Evolutionary conservation across 2,888 invertebrate genomes (phyloP), one percentile per base, ranked within the genome.

Genomic region (Polietes domitor): DNA sequence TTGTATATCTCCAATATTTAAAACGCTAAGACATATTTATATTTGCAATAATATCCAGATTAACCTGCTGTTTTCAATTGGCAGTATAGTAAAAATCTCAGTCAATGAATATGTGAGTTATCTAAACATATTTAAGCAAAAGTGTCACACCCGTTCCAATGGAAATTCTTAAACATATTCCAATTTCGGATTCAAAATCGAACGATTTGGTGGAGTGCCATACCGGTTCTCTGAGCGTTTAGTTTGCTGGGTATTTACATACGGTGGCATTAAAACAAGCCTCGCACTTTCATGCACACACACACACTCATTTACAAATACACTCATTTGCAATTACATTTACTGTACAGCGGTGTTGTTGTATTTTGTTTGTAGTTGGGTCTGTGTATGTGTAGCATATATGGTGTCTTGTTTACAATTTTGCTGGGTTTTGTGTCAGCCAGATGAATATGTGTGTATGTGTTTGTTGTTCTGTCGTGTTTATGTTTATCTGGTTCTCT

Each of bases 71-170:
- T n/a, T n/a, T n/a, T n/a, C n/a, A n/a, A n/a, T n/a, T n/a, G n/a
- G n/a, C n/a, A n/a, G n/a, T n/a, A n/a, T n/a, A n/a, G n/a, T n/a
- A n/a, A n/a, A n/a, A n/a, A n/a, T n/a, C n/a, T n/a, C 65, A 83
- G 80, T 80, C 70, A 83, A 77, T 83, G 80, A 80, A 77, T 70
- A 63, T 83, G 77, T 77, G n/a, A n/a, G n/a, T n/a, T n/a, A n/a
- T n/a, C n/a, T n/a, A n/a, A n/a, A n/a, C n/a, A n/a, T n/a, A n/a
- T n/a, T n/a, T n/a, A n/a, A n/a, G n/a, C n/a, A n/a, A n/a, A n/a
- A n/a, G n/a, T n/a, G n/a, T n/a, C n/a, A n/a, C n/a, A n/a, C n/a
- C n/a, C n/a, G n/a, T n/a, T n/a, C n/a, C n/a, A n/a, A n/a, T n/a
- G n/a, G n/a, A n/a, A n/a, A n/a, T n/a, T n/a, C n/a, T n/a, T n/a